A percentile compares a stretch with the other conserved stretches of the same genome.
Evolutionary conservation across 2,797 vertebrate genomes (phyloP).

Genomic region (Siniperca scherzeri): DNA sequence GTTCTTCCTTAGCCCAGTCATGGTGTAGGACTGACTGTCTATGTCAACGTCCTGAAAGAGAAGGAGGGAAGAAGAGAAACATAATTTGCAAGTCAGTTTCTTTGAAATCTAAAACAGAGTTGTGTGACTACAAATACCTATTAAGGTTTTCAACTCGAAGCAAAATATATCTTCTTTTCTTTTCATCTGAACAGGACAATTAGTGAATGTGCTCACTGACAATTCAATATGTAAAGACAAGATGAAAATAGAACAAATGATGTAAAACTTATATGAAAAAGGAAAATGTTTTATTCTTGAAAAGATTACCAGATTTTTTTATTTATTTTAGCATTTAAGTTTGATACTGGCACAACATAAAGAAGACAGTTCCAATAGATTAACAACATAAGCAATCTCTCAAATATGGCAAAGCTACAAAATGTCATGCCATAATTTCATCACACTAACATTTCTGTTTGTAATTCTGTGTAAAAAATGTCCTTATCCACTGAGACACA

Average conservation of each 20-base stretch:
- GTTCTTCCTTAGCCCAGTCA: slow-evolving; percentile 93
- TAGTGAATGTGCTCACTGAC: neutral
- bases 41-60: slow-evolving; percentile 91
- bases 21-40: slow-evolving; percentile 87
- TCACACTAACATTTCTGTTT: slow-evolving; percentile 48
- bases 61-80: neutral
- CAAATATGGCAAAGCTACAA: slow-evolving; percentile 11
- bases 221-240: neutral
- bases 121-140: neutral
- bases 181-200: neutral
- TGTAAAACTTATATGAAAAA: neutral
- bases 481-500: slow-evolving; percentile 48
- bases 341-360: slow-evolving; percentile 9
- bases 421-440: slow-evolving; percentile 27
- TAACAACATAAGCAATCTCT: slow-evolving; percentile 15
- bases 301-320: neutral
- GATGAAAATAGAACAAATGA: neutral
- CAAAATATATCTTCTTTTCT: neutral
- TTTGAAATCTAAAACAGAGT: too few relatives aligned
- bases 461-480: slow-evolving; percentile 55
- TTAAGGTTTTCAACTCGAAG: neutral
- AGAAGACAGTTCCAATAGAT: slow-evolving; percentile 18
- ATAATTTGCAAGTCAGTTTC: too few relatives aligned
- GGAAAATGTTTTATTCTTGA: neutral
- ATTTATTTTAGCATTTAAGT: neutral